These are phyloP conservation scores for Ochotona princeps DNA, from an alignment of 2,113 vertebrate species.

Conservation along the genomic window DNA sequence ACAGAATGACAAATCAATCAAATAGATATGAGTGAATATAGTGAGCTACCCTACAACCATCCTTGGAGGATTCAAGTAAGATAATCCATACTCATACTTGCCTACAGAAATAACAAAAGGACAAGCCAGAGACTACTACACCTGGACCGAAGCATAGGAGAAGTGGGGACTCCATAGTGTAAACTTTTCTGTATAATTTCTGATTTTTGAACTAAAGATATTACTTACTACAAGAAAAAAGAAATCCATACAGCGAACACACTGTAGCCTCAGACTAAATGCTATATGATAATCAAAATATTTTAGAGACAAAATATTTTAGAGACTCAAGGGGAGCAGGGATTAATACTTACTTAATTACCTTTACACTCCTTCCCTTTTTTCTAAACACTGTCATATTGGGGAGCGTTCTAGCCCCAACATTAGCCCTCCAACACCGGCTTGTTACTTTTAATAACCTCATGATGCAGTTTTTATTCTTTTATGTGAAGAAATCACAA, in stretches of 20 bases:
- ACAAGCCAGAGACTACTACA: slow-evolving; percentile 9
- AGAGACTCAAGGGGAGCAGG: neutral
- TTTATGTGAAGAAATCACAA: slow-evolving; percentile 15
- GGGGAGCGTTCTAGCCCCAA: neutral
- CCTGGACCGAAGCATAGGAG: neutral
- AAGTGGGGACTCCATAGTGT: neutral
- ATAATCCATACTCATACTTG: neutral
- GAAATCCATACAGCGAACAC: neutral
- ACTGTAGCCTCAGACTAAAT: neutral
- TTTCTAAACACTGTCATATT: neutral
- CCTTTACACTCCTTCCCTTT: neutral
- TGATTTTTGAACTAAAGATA: slow-evolving; percentile 31
- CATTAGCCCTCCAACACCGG: neutral
- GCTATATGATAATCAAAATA: slow-evolving; percentile 3
- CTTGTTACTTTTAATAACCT: neutral
- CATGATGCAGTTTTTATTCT: slow-evolving; percentile 12
- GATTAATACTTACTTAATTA: neutral
- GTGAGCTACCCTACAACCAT: neutral
- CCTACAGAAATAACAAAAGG: neutral
- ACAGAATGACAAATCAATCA: slow-evolving; percentile 46
- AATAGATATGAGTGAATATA: neutral
- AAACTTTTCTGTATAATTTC: neutral
- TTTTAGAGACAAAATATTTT: neutral
- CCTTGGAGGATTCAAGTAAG: neutral
- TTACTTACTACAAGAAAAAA: slow-evolving; percentile 28